Conservation (phyloP, 2,113 vertebrate species). For the Aphelocoma coerulescens region DNA sequence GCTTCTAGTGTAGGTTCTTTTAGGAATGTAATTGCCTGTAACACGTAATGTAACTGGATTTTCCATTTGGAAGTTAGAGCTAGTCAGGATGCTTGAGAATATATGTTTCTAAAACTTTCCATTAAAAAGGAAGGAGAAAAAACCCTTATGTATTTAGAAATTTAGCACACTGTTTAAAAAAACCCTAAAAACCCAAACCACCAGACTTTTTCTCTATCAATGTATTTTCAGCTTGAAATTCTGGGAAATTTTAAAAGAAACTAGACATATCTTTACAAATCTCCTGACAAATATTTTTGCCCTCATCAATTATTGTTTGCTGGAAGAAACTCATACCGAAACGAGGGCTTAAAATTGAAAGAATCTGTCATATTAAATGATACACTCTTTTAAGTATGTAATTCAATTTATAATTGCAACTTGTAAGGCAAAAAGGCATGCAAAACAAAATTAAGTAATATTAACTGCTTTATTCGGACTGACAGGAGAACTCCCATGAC, state of each 20-base stretch:
- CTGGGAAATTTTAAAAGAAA: background rate
- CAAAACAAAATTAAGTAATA: background rate
- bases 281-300: background rate
- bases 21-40: background rate
- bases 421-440: background rate
- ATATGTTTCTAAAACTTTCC: background rate
- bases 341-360: background rate
- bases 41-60: background rate
- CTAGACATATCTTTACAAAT: background rate
- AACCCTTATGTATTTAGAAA: background rate
- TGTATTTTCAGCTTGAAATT: background rate
- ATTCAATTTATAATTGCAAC: background rate
- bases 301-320: background rate
- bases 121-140: background rate
- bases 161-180: background rate
- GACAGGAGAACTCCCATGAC: background rate
- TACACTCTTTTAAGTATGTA: background rate
- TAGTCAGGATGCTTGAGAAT: background rate
- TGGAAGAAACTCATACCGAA: background rate
- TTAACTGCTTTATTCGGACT: background rate
- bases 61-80: background rate
- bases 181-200: accelerated
- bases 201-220: background rate
- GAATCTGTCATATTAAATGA: background rate
- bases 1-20: background rate